phyloP scores from a whole-genome alignment of 2,113 vertebrate genomes.

The Gavia stellata region DNA sequence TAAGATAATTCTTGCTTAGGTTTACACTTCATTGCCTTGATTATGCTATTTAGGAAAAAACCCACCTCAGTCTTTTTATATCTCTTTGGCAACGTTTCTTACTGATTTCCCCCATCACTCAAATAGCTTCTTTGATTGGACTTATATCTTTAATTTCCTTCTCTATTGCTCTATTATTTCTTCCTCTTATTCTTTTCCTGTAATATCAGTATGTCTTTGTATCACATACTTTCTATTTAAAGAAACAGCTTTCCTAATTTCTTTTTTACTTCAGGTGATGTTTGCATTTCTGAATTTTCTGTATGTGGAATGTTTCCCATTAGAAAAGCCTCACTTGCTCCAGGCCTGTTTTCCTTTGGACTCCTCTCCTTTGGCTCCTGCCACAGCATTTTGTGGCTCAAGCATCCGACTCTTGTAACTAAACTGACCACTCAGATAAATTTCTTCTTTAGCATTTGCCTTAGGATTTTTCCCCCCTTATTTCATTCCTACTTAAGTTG shows the following conservation, averaged over 20 bases:
- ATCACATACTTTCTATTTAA: not conserved
- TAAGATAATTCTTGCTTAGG: not conserved
- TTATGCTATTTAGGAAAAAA: not conserved
- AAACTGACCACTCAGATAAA: not conserved
- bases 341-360: not conserved
- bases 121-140: not conserved
- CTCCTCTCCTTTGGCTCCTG: not conserved
- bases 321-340: not conserved
- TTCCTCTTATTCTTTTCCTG: not conserved
- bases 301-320: not conserved
- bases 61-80: not conserved
- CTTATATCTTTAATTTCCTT: not conserved
- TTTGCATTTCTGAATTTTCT: not conserved
- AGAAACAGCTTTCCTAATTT: not conserved
- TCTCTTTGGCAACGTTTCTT: not conserved
- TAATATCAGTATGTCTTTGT: not conserved
- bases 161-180: not conserved
- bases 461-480: fast-evolving
- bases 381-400: not conserved
- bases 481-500: not conserved
- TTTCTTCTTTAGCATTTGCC: not conserved
- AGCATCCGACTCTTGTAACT: not conserved
- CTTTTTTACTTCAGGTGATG: not conserved
- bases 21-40: slow-evolving; percentile 2
- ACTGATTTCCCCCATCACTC: not conserved